Evolutionary conservation across 1,140 invertebrate species (phyloP), one percentile per base, ranked within the genome.

Genomic region (Phthorimaea operculella): DNA sequence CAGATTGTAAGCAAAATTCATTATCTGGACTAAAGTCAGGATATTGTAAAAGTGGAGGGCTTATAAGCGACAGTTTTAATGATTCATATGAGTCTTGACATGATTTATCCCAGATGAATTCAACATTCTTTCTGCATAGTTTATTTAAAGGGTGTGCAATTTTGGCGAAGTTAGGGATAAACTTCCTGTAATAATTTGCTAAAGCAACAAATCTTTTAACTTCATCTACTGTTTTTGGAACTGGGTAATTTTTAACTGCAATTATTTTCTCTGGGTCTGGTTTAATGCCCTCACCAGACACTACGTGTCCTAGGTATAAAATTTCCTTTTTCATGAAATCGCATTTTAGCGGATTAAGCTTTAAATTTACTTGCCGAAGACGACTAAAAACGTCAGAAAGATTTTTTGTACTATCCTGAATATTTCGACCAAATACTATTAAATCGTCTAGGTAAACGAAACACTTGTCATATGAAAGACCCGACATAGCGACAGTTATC

Each of bases 181-280:
- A 86, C 55, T 64, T 60, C 9, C 81, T 16, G 58, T 86, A 87
- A 60, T 84, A 86, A 7, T 74, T 69, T 6, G 56, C 54, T 7
- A 87, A 51, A 49, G 86, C 86, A 36, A 87, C 47, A 60, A 87
- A 87, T 54, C 59, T 49, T 70, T 76, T 79, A 9, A 86, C 57
- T 28, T 83, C 58, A 51, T 79, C 78, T 9, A 33, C 3, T 51
- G 62, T 75, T 62, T 60, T 78, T 12, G 85, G 79, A 15, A 39
- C 48, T 9, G 82, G 77, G 57, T 73, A 84, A 7, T 84, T 63
- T 54, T 59, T 49, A 7, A 87, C 5, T 63, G 57, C 52, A 55
- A 51, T 6, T 1, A 85, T 66, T 73, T 87, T 87, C 1, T 64
- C 47, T n/a, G 70, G 77, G 58, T 86, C 70, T 1, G 83, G 79